Base-by-base conservation (phyloP, 2,113 vertebrate species). In the Cichladusa arquata region DNA sequence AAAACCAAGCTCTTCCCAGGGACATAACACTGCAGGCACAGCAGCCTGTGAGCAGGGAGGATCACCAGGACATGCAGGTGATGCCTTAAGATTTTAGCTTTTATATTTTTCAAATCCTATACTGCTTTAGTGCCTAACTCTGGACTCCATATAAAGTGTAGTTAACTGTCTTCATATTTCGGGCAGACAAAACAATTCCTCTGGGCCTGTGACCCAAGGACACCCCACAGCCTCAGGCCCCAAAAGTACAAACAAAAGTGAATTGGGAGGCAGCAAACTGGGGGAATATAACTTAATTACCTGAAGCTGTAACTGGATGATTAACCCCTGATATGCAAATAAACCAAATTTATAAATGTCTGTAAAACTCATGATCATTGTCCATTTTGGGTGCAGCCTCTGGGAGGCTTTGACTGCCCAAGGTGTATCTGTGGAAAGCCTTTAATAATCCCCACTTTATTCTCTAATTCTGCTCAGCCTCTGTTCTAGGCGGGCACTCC, bases 41-140 rank as follows among this genome's bases (percentile, higher is more conserved):
- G 69, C 28, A 26, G 33, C 19, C 40, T 12, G n/a, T 2, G 36
- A 73, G 64, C 29, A 67, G 19, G n/a, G 4, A 88, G 38, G 6
- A 0, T 50, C 6, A 33, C 60, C 23, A 29, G 54, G 36, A 23
- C 44, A 5, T 1, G 5, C 3, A 1, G 20, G 33, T 25, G 50
- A 66, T 34, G 26, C 40, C 26, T 31, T 31, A 15, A 10, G 9
- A 25, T 66, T 31, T 47, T 7, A 80, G 16, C 25, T 45, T 7
- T 44, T 34, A 2, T 14, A 19, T 15, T 65, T 65, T 36, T 45
- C 77, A 80, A 5, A 29, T 29, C 24, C 31, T 44, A 0, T 2
- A 34, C 4, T 29, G 60, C 14, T 18, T 53, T 53, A 11, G 11
- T 64, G 25, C 25, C 23, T 8, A 14, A 15, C 38, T 53, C 24